phyloP scores from a whole-genome alignment of 2,113 vertebrate genomes.

The Edolisoma coerulescens region DNA sequence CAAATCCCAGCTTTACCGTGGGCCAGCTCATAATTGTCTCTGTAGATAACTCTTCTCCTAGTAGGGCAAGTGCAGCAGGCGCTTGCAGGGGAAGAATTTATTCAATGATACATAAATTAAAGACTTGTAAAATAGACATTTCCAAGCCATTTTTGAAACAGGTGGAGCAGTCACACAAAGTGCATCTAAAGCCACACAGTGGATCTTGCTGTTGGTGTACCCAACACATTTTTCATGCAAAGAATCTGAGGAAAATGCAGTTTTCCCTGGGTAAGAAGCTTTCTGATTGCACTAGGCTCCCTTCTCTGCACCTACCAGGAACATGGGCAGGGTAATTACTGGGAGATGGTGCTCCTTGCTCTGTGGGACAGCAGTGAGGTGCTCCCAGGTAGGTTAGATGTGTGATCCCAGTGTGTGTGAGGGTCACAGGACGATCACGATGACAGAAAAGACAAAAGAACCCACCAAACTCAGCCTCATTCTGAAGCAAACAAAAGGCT shows the following conservation, averaged over 20 bases:
- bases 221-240: not conserved
- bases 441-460: not conserved
- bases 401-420: not conserved
- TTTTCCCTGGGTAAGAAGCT: not conserved
- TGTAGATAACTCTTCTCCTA: not conserved
- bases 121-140: not conserved
- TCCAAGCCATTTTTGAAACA: not conserved
- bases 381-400: fast-evolving
- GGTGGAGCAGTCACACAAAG: not conserved
- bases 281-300: not conserved
- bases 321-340: fast-evolving
- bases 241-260: not conserved
- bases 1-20: not conserved
- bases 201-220: not conserved
- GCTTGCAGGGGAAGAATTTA: not conserved
- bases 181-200: not conserved
- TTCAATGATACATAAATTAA: not conserved
- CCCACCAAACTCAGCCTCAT: not conserved
- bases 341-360: not conserved
- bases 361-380: not conserved
- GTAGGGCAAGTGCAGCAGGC: not conserved
- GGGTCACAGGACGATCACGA: fast-evolving
- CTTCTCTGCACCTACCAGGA: not conserved
- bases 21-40: not conserved
- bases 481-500: not conserved